These are phyloP conservation scores for Biston betularia DNA, from an alignment of 2,888 invertebrate species.

Conservation along the genomic window DNA sequence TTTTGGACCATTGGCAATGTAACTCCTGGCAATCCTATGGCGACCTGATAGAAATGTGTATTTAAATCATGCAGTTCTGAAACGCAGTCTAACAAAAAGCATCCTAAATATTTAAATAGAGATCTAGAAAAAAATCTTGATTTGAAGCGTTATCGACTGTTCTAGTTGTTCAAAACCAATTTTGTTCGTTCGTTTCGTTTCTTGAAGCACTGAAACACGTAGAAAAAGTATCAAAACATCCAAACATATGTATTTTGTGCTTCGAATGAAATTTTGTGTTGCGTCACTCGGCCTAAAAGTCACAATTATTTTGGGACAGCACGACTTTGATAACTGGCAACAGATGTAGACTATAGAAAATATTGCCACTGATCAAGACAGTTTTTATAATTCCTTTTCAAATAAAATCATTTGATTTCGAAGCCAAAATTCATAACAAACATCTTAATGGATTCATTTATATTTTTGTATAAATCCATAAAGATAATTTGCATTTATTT, in stretches of 20 bases:
- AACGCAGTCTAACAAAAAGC: no score
- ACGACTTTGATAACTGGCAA: slow-evolving; percentile 13
- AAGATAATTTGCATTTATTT: not conserved
- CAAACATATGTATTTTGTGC: not conserved
- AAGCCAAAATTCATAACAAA: not conserved
- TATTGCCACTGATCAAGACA: slow-evolving; percentile 3
- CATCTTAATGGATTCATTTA: no score
- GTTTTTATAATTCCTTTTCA: not conserved
- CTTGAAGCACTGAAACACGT: not conserved
- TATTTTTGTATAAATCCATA: not conserved
- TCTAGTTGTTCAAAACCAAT: no score
- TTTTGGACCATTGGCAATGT: no score
- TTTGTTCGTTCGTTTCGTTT: no score
- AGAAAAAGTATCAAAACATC: not conserved
- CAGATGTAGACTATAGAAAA: slow-evolving; percentile 20
- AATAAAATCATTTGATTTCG: not conserved
- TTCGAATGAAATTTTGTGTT: not conserved
- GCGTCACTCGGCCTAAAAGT: slow-evolving; percentile 2
- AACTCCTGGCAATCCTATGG: no score
- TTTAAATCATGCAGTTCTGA: no score
- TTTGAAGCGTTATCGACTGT: no score
- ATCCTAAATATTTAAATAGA: no score
- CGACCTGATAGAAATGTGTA: no score
- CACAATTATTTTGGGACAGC: slow-evolving; percentile 21
- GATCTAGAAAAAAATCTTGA: no score